These are phyloP conservation scores for Echinarachnius parma DNA, from an alignment of 53 echinoderm and acorn worm genomes.

Conservation along the genomic window DNA sequence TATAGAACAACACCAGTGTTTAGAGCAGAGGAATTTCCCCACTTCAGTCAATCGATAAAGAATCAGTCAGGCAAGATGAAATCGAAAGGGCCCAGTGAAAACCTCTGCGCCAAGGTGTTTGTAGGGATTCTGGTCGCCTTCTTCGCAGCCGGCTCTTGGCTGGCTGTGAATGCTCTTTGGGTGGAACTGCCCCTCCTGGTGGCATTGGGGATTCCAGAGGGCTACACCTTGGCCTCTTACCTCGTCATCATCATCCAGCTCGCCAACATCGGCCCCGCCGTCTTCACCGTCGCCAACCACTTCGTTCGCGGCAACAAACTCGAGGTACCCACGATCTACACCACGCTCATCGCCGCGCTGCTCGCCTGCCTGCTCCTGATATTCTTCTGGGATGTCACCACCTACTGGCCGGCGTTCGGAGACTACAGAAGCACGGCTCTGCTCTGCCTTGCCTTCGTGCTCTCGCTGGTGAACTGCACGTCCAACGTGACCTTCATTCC, in stretches of 20 bases:
- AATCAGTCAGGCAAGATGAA: no score
- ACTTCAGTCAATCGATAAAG: no score
- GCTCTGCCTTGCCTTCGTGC: constrained; percentile 60
- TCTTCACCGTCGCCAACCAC: constrained; percentile 68
- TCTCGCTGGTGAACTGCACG: constrained; percentile 83
- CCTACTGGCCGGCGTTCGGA: constrained; percentile 55
- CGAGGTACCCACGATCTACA: constrained; percentile 70
- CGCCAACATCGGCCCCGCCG: constrained; percentile 77
- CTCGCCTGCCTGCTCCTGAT: constrained; percentile 63
- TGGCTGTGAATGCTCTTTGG: constrained; percentile 86
- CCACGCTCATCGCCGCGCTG: constrained; percentile 55
- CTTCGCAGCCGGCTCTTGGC: constrained; percentile 89
- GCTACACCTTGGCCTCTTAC: constrained; percentile 73
- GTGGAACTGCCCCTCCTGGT: constrained; percentile 88
- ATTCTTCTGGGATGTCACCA: constrained; percentile 83
- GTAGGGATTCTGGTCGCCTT: constrained; percentile 65
- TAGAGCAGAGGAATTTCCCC: no score
- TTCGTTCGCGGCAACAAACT: constrained; percentile 51
- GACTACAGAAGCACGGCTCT: constrained; percentile 77
- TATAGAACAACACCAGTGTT: no score
- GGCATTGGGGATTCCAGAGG: constrained; percentile 72
- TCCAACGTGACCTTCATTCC: constrained; percentile 90
- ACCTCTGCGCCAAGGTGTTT: no score
- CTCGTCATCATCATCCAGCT: constrained; percentile 89
- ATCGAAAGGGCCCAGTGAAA: no score